Conservation (phyloP, 2,113 vertebrate species). For the Leucoraja erinaceus region DNA sequence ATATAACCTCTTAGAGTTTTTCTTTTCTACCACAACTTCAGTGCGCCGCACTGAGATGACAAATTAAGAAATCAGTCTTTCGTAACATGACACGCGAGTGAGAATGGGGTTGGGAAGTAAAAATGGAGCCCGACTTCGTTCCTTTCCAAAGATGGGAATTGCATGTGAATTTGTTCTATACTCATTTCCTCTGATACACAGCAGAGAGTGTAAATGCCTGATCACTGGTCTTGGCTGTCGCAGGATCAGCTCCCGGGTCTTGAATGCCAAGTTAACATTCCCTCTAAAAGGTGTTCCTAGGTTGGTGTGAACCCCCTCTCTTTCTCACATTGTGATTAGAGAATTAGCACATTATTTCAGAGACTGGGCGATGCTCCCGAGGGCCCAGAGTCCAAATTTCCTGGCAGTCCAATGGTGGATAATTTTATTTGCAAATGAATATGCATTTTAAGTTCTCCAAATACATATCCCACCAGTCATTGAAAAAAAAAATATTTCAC, state of each 20-base stretch:
- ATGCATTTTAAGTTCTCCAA: neutral
- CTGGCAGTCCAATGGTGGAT: neutral
- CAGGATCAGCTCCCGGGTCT: no score
- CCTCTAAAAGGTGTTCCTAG: no score
- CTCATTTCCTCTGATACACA: neutral
- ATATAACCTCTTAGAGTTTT: neutral
- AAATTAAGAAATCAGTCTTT: neutral
- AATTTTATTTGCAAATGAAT: neutral
- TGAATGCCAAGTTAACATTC: no score
- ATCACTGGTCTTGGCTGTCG: neutral
- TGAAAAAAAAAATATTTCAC: neutral
- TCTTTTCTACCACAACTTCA: neutral
- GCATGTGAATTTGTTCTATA: neutral
- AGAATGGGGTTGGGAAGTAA: neutral
- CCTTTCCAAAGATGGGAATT: neutral
- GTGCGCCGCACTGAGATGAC: neutral
- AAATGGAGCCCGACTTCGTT: neutral
- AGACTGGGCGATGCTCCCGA: neutral
- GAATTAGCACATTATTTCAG: no score
- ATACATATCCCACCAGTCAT: neutral
- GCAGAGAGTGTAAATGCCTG: neutral
- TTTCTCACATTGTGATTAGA: no score
- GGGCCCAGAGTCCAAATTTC: neutral
- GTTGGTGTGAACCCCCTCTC: no score
- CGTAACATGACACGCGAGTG: neutral